phyloP scores from a whole-genome alignment of 1,140 invertebrate species.

The Platyura marginata region DNA sequence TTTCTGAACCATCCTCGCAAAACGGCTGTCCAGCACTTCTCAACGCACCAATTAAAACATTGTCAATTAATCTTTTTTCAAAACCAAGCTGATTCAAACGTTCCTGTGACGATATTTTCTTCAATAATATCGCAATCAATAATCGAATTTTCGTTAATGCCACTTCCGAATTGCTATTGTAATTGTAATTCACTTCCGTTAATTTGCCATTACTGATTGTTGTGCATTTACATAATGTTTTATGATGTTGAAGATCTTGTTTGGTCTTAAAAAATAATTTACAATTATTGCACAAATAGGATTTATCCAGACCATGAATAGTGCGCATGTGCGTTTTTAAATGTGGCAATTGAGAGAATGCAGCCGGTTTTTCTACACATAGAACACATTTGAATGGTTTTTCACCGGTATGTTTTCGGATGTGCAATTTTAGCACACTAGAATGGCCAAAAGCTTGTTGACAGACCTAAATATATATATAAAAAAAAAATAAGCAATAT shows the following conservation, averaged over 20 bases:
- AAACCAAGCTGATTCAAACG: constrained; percentile 56
- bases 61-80: constrained; percentile 64
- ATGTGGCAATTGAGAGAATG: constrained; percentile 59
- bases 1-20: constrained; percentile 29
- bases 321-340: constrained; percentile 67
- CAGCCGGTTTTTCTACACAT: constrained; percentile 42
- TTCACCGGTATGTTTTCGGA: constrained; percentile 55
- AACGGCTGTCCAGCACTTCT: constrained; percentile 51
- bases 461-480: constrained; percentile 33
- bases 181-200: too few relatives aligned
- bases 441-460: constrained; percentile 67
- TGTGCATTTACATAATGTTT: constrained; percentile 9
- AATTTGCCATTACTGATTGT: too few relatives aligned
- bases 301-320: constrained; percentile 53
- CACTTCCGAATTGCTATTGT: too few relatives aligned
- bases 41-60: constrained; percentile 59
- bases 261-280: constrained; percentile 59
- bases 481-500: background rate
- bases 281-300: constrained; percentile 50
- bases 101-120: constrained; percentile 61
- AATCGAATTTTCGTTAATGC: constrained; percentile 52
- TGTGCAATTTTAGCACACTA: constrained; percentile 62
- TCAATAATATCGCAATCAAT: constrained; percentile 55
- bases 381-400: constrained; percentile 61
- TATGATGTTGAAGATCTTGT: constrained; percentile 43